A percentile compares a stretch with the other conserved stretches of the same genome.
Evolutionary conservation across 2,888 invertebrate species (phyloP).

Genomic region (Antheraea yamamai): DNA sequence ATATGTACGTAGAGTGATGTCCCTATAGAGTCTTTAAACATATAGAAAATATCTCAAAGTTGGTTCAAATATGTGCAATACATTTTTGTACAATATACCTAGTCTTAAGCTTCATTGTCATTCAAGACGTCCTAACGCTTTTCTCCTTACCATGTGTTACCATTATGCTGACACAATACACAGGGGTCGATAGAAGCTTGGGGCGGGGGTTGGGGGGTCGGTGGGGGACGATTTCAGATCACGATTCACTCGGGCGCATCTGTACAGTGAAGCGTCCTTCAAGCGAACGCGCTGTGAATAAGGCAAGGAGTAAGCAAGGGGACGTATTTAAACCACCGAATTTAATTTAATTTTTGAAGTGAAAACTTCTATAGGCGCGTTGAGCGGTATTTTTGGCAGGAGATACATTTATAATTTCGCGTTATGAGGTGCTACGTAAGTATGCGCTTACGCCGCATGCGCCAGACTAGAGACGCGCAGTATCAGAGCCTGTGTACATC

Average conservation of each 20-base stretch:
- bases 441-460: too few relatives aligned
- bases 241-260: constrained; percentile 71
- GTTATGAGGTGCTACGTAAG: too few relatives aligned
- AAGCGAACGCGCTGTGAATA: constrained; percentile 59
- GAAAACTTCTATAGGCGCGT: too few relatives aligned
- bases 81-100: constrained; percentile 38
- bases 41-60: neutral
- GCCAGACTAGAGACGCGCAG: too few relatives aligned
- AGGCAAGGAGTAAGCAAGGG: constrained; percentile 46
- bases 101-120: constrained; percentile 47
- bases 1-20: neutral
- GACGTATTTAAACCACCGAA: constrained; percentile 39
- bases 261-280: constrained; percentile 70
- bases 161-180: constrained; percentile 56
- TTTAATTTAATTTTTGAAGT: neutral
- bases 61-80: too few relatives aligned
- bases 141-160: constrained; percentile 57
- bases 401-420: too few relatives aligned
- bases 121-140: constrained; percentile 50
- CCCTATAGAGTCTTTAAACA: neutral
- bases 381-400: too few relatives aligned
- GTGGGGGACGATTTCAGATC: constrained; percentile 50
- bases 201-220: constrained; percentile 29
- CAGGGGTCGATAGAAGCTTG: constrained; percentile 31
- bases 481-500: too few relatives aligned